Evolutionary conservation across 2,888 invertebrate genomes (phyloP), one percentile per base, ranked within the genome.

Genomic region (Netelia fuscicornis): DNA sequence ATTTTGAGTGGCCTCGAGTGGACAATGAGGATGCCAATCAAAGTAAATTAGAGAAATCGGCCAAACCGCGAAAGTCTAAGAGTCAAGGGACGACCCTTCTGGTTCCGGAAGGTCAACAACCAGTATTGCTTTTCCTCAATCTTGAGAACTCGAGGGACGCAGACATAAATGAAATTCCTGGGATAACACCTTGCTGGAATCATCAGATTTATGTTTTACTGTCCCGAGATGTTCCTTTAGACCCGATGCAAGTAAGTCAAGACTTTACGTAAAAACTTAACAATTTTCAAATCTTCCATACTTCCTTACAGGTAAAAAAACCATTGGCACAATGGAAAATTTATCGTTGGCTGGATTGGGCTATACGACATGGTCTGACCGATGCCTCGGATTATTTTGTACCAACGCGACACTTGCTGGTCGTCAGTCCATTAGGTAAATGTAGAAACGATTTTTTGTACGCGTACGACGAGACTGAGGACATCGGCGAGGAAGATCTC

Each of bases 331-430:
- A 89, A 42, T 95, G 95, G 95, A 94, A 95, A 89, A 85, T 91
- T 6, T 93, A 92, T 87, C 92, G 95, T 6, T 95, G 94, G 94
- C 79, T 94, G 62, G 91, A 92, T 54, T 95, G 95, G 95, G 94
- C 94, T 2, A 91, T 92, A 11, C 81, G 89, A 2, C 90, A 92
- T 56, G 94, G 94, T 52, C 62, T 88, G 20, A 86, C 90, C 48
- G 86, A 90, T 48, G 85, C 90, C 0, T 56, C 64, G 5, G 90
- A 90, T 17, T 90, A 90, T 58, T 91, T 91, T 44, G 81, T 89
- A 0, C 91, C 90, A 1, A 87, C 88, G n/a, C 89, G 91, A 62
- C 89, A 82, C 11, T 71, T 91, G 8, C 88, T 88, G 64, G 54
- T 91, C 2, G 86, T 90, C 13, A 88, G 87, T 71, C 87, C 90